phyloP scores from a whole-genome alignment of 2,888 invertebrate species.

The Syritta pipiens region DNA sequence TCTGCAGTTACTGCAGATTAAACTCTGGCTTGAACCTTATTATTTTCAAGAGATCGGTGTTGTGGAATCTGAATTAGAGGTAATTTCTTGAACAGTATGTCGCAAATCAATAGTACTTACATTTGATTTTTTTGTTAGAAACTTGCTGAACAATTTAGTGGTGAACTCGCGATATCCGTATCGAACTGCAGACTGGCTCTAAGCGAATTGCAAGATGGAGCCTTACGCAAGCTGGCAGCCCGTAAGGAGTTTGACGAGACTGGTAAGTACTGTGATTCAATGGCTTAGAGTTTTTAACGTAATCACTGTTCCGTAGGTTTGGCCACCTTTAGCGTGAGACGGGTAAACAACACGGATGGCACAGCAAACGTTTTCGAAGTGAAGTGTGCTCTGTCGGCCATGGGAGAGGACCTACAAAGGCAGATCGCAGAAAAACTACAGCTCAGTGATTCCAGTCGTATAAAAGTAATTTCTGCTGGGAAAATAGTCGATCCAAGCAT shows the following conservation, averaged over 20 bases:
- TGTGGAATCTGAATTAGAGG: constrained; percentile 78
- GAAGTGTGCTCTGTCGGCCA: constrained; percentile 81
- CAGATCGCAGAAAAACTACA: constrained; percentile 81
- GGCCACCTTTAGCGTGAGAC: constrained; percentile 86
- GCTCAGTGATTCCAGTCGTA: constrained; percentile 77
- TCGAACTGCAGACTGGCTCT: constrained; percentile 82
- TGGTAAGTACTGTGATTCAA: constrained; percentile 68
- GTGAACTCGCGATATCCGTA: constrained; percentile 80
- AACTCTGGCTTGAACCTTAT: constrained; percentile 89
- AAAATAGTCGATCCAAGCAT: constrained; percentile 82
- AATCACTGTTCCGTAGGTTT: constrained; percentile 79
- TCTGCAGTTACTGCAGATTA: constrained; percentile 84
- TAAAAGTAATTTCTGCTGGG: constrained; percentile 86
- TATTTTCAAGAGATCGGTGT: constrained; percentile 80
- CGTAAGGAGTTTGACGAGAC: constrained; percentile 85
- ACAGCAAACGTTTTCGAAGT: constrained; percentile 81
- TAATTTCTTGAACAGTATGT: constrained; percentile 51
- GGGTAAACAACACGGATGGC: constrained; percentile 80
- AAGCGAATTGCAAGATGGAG: constrained; percentile 84
- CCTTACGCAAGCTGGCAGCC: constrained; percentile 86
- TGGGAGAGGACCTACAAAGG: constrained; percentile 82
- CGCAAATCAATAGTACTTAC: neutral
- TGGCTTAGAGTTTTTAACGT: neutral
- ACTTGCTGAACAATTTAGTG: constrained; percentile 82
- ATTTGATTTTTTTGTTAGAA: constrained; percentile 81